A percentile compares a stretch with the other conserved stretches of the same genome.
Evolutionary conservation across 2,888 invertebrate species (phyloP).

Genomic region (Thumatha senex): DNA sequence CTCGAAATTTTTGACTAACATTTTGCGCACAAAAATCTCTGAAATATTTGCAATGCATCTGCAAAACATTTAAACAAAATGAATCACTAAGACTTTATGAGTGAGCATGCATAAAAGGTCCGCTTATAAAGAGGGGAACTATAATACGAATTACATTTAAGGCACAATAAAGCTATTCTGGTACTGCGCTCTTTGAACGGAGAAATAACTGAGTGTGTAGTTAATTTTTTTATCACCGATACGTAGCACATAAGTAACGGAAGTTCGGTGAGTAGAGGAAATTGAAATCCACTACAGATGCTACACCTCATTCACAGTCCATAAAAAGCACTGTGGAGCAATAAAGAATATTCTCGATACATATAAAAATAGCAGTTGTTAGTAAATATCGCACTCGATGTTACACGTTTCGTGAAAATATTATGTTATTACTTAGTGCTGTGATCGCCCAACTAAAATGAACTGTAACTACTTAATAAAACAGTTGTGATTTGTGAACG

Average conservation of each 20-base stretch:
- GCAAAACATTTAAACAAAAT: neutral
- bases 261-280: slow-evolving; percentile 74
- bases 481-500: no score
- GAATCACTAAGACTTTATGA: neutral
- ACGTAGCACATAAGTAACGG: slow-evolving; percentile 66
- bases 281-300: slow-evolving; percentile 79
- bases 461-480: neutral
- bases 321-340: slow-evolving; percentile 71
- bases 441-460: neutral
- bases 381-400: slow-evolving; percentile 35
- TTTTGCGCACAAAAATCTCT: no score
- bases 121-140: neutral
- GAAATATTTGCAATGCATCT: no score
- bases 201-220: slow-evolving; percentile 51
- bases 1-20: no score
- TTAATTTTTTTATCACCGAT: slow-evolving; percentile 73
- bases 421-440: no score
- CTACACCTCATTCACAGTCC: slow-evolving; percentile 71
- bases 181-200: slow-evolving; percentile 47
- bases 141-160: neutral
- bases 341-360: slow-evolving; percentile 59
- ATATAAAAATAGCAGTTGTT: slow-evolving; percentile 55
- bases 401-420: slow-evolving; percentile 9
- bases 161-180: slow-evolving; percentile 22
- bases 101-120: neutral